Evolutionary conservation across 2,113 vertebrate genomes (phyloP).

Genomic region (Archilochus colubris): DNA sequence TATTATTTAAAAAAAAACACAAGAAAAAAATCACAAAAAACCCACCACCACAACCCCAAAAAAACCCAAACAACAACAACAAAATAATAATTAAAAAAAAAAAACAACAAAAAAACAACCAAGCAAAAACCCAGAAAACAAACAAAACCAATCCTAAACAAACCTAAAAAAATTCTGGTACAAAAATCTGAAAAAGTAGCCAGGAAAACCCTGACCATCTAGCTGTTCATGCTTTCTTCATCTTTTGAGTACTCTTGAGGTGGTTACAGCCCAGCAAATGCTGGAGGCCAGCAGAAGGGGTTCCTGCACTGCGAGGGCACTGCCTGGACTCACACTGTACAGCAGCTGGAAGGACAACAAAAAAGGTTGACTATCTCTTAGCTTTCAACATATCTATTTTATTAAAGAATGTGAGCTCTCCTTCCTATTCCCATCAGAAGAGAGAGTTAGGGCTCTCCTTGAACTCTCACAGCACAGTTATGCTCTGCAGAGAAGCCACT

Average conservation of each 20-base stretch:
- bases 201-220: background rate
- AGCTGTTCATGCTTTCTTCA: background rate
- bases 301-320: rapidly evolving
- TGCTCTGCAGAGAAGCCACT: background rate
- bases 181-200: background rate
- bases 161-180: background rate
- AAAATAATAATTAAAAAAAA: too few species aligned
- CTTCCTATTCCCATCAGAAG: background rate
- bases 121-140: too few species aligned
- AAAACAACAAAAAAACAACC: too few species aligned
- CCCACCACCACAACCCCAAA: too few species aligned
- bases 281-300: rapidly evolving
- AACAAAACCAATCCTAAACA: too few species aligned
- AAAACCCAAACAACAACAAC: too few species aligned
- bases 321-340: background rate
- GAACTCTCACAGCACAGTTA: background rate
- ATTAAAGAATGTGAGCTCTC: background rate
- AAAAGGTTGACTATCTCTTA: background rate
- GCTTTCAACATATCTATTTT: background rate
- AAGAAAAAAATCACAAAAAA: too few species aligned
- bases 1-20: too few species aligned
- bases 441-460: background rate
- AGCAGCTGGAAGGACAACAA: background rate
- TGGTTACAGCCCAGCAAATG: background rate
- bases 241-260: background rate